phyloP scores from a whole-genome alignment of 2,888 invertebrate species.

The Drosophila hamatofila region DNA sequence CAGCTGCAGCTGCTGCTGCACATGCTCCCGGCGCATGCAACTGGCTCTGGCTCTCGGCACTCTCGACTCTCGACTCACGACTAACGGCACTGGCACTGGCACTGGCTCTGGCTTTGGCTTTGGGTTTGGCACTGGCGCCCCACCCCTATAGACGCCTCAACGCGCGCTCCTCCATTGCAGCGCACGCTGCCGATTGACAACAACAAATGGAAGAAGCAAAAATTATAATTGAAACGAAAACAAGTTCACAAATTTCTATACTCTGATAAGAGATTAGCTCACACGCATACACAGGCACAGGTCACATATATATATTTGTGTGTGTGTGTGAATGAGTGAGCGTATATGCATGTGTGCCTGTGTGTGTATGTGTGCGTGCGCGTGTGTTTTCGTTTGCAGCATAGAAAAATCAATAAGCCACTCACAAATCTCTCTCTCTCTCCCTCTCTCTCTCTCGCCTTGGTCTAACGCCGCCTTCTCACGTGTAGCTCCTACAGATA shows the following conservation, averaged over 20 bases:
- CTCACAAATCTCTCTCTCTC: slow-evolving; percentile 22
- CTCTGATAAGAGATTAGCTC: slow-evolving; percentile 74
- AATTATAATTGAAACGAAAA: slow-evolving; percentile 37
- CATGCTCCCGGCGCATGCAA: slow-evolving; percentile 67
- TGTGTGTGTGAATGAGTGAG: slow-evolving; percentile 11
- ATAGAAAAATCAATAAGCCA: slow-evolving; percentile 64
- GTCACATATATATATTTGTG: neutral
- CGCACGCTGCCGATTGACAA: slow-evolving; percentile 32
- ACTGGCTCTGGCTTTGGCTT: slow-evolving; percentile 4
- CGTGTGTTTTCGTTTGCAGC: slow-evolving; percentile 32
- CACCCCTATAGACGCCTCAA: slow-evolving; percentile 40
- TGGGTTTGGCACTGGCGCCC: slow-evolving; percentile 14
- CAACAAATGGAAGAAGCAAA: slow-evolving; percentile 14
- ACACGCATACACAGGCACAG: slow-evolving; percentile 13
- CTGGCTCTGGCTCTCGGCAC: slow-evolving; percentile 2
- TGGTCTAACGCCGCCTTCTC: slow-evolving; percentile 31
- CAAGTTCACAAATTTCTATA: slow-evolving; percentile 56
- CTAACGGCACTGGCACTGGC: slow-evolving; percentile 16
- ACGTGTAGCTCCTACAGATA: slow-evolving; percentile 41
- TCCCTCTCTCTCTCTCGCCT: slow-evolving; percentile 25
- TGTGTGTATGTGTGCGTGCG: slow-evolving; percentile 10
- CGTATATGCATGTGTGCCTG: slow-evolving; percentile 8
- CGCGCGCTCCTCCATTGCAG: slow-evolving; percentile 63
- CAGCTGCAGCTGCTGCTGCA: slow-evolving; percentile 40
- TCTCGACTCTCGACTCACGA: neutral